Base-by-base conservation (phyloP, 1,140 invertebrate species). In the Latrodectus geometricus region DNA sequence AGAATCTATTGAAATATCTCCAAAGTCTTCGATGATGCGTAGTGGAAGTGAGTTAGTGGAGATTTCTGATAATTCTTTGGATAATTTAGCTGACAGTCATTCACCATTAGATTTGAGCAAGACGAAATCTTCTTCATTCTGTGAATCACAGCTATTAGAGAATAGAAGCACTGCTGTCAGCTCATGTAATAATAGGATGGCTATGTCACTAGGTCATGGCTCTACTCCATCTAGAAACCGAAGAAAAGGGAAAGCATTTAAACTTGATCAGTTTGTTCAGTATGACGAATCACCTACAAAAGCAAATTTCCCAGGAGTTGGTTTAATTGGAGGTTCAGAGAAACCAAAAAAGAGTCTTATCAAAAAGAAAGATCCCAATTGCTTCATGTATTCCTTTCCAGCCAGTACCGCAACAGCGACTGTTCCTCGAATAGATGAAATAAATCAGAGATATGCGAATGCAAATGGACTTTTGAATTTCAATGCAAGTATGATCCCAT, bases 211-310 rank as follows among this genome's bases (percentile, higher is more conserved):
- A 48, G 11, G 48, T 11, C 11, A 9, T 54, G 14, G 12, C 21
- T n/a, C 35, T 15, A 56, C 14, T n/a, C 80, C 21, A 17, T 17
- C 49, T 61, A 83, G 69, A 21, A 78, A 88, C 56, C 68, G 88
- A 54, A 76, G 88, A 23, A 88, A 88, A 77, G 88, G 88, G 8
- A 88, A 86, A 74, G 81, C 89, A 23, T 85, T 91, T 17, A 86
- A 90, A 15, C 88, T 90, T 35, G 90, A 91, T 54, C 73, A 54
- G n/a, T 75, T 65, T 15, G 20, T 66, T 9, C 65, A 70, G 15
- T 69, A 52, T 52, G 65, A 80, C 4, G 78, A 80, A 20, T 70
- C 69, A 20, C 35, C 69, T 23, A 21, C 21, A 0, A 70, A 70
- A 70, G 14, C 69, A n/a, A 14, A 21, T 23, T 23, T 48, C 20